Evolutionary conservation across 2,888 invertebrate genomes (phyloP).

Genomic region (Buathra laborator): DNA sequence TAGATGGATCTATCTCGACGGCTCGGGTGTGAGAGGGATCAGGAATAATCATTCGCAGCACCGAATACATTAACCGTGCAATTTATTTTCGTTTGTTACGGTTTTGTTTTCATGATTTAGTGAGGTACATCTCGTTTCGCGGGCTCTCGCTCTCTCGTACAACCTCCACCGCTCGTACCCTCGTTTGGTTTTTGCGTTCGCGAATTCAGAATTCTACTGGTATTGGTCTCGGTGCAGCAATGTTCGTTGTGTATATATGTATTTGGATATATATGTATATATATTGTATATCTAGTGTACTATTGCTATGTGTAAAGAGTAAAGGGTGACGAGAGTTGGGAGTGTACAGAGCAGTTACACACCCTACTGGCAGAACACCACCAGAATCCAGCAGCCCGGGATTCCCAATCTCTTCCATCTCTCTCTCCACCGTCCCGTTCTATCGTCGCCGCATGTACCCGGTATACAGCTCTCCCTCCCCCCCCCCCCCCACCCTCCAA

Average conservation of each 20-base stretch:
- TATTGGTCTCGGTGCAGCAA: background rate
- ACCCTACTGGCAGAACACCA: constrained; percentile 50
- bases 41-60: constrained; percentile 83
- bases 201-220: background rate
- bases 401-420: constrained; percentile 32
- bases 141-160: constrained; percentile 42
- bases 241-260: background rate
- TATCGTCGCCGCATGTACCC: constrained; percentile 67
- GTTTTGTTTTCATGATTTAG: constrained; percentile 82
- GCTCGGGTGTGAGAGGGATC: constrained; percentile 70
- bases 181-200: constrained; percentile 36
- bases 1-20: constrained; percentile 53
- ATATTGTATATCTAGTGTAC: constrained; percentile 2
- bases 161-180: background rate
- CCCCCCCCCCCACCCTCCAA: constrained; percentile 54
- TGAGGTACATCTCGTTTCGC: constrained; percentile 54
- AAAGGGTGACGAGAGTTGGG: constrained; percentile 49
- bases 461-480: constrained; percentile 41
- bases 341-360: constrained; percentile 56
- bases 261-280: background rate
- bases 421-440: constrained; percentile 64
- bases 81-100: constrained; percentile 83
- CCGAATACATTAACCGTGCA: constrained; percentile 83
- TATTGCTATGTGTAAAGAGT: constrained; percentile 16
- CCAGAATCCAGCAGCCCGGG: constrained; percentile 30